phyloP scores from a whole-genome alignment of 2,888 invertebrate genomes.

The Helleia helle region DNA sequence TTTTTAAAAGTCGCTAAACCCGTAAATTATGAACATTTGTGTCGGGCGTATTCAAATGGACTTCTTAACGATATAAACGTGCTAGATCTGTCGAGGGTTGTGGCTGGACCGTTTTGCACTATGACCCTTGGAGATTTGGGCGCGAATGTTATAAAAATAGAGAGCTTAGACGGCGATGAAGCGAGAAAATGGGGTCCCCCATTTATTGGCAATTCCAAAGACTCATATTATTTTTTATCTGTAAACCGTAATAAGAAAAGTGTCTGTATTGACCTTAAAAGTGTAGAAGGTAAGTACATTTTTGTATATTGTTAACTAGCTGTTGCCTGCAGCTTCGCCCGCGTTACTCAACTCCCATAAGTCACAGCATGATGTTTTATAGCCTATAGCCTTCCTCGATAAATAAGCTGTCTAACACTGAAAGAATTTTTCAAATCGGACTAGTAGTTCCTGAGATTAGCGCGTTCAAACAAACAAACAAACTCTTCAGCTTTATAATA shows the following conservation, averaged over 20 bases:
- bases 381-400: too few relatives aligned
- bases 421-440: too few relatives aligned
- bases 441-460: too few relatives aligned
- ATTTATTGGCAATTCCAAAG: constrained; percentile 77
- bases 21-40: constrained; percentile 5
- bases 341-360: too few relatives aligned
- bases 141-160: constrained; percentile 94
- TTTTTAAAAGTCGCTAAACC: constrained; percentile 15
- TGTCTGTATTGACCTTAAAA: constrained; percentile 88
- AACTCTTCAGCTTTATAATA: too few relatives aligned
- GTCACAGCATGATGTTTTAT: too few relatives aligned
- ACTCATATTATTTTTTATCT: constrained; percentile 88
- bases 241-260: constrained; percentile 97
- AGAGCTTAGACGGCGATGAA: constrained; percentile 88
- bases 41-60: constrained; percentile 35
- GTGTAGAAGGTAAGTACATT: constrained; percentile 69
- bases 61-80: constrained; percentile 82
- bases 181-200: constrained; percentile 96
- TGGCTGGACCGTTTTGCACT: constrained; percentile 96
- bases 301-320: constrained; percentile 1
- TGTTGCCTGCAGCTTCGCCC: too few relatives aligned
- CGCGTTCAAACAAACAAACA: too few relatives aligned
- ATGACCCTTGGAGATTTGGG: constrained; percentile 95
- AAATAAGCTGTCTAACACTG: too few relatives aligned
- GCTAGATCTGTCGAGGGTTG: constrained; percentile 87